These are phyloP conservation scores for Papilio polyxenes DNA, from an alignment of 1,140 invertebrate species.

Conservation along the genomic window DNA sequence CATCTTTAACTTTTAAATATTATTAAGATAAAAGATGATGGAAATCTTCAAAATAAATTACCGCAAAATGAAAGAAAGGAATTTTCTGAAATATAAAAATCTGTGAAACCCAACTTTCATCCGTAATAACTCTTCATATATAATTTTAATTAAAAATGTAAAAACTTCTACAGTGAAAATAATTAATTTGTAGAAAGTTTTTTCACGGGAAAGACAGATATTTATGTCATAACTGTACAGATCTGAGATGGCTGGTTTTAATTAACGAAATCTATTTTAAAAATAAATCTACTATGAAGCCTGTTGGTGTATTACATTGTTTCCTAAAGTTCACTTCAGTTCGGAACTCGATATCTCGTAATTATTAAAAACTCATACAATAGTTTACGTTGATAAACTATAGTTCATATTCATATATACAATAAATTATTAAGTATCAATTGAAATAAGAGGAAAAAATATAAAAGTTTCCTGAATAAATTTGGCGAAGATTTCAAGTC, in stretches of 20 bases:
- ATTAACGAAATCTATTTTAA: neutral
- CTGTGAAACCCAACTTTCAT: neutral
- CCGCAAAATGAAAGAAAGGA: neutral
- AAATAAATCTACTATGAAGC: neutral
- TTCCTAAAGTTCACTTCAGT: neutral
- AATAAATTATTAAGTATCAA: neutral
- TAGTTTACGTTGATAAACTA: no score
- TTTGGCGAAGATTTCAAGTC: neutral
- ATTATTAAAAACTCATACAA: no score
- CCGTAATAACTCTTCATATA: constrained; percentile 9
- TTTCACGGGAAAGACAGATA: neutral
- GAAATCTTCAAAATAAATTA: neutral
- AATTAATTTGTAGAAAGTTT: constrained; percentile 16
- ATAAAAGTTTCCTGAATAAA: neutral
- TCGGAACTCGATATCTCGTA: neutral
- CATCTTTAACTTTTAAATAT: neutral
- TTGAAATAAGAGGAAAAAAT: neutral
- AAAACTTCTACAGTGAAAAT: neutral
- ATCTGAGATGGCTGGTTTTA: neutral
- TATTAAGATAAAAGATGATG: neutral
- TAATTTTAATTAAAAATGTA: constrained; percentile 14
- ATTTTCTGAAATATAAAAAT: neutral
- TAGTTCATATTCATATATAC: no score
- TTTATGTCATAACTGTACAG: neutral
- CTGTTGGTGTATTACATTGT: neutral